phyloP scores from a whole-genome alignment of 1,140 invertebrate genomes.

The Parasteatoda tepidariorum region DNA sequence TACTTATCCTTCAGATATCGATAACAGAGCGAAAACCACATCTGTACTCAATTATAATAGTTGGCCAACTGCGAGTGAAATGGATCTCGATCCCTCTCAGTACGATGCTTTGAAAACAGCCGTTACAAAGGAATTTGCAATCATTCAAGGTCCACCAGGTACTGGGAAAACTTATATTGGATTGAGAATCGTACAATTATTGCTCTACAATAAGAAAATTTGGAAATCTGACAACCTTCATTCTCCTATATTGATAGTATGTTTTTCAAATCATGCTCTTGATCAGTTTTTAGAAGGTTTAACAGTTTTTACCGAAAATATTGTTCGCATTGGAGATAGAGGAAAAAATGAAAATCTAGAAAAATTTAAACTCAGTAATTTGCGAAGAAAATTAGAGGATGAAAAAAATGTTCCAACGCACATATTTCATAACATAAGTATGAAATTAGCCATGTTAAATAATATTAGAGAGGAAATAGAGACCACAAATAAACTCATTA shows the following conservation, averaged over 20 bases:
- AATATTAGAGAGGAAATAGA: background rate
- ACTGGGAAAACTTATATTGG: constrained; percentile 85
- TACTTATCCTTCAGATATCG: background rate
- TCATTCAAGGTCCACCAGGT: constrained; percentile 83
- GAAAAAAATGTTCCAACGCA: background rate
- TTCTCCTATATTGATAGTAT: constrained; percentile 81
- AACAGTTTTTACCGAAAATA: constrained; percentile 66
- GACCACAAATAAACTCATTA: background rate
- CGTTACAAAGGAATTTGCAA: constrained; percentile 70
- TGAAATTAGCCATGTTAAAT: background rate
- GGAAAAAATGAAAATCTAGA: constrained; percentile 72
- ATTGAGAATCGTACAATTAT: constrained; percentile 66
- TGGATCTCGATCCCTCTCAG: constrained; percentile 70
- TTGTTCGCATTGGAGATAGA: constrained; percentile 82
- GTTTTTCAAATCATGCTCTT: constrained; percentile 88
- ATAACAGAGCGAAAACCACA: constrained; percentile 55
- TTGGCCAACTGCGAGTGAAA: constrained; percentile 61
- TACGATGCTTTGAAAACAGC: constrained; percentile 69
- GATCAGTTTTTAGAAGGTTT: constrained; percentile 88
- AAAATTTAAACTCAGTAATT: constrained; percentile 42
- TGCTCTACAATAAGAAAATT: constrained; percentile 66
- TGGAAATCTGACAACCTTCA: constrained; percentile 62
- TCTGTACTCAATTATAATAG: constrained; percentile 5
- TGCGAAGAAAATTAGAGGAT: constrained; percentile 6
- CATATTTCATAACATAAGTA: background rate